Base-by-base conservation (phyloP, 2,113 vertebrate species). In the Limanda limanda region DNA sequence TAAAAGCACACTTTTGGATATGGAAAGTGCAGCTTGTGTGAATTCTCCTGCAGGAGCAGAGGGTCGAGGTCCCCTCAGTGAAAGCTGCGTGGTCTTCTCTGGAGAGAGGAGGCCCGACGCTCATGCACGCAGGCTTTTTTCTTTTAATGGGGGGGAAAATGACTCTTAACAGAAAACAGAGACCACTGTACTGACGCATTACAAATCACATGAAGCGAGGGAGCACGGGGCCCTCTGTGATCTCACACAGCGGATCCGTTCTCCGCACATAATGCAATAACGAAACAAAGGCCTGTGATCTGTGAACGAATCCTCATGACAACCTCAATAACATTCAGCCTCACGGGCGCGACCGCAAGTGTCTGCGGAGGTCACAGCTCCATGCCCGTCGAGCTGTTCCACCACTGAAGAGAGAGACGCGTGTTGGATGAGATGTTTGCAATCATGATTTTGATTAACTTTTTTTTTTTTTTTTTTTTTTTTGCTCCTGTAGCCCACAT, bases 81-180 rank as follows among this genome's bases (percentile, higher is more conserved):
- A n/a, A 55, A 65, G 72, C 73, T 68, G 73, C 75, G 40, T 71
- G 81, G 3, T 24, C 21, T 25, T 25, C 64, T 86, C 68, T 68
- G 68, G 76, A 42, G 40, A 42, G 40, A 3, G 78, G 84, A 79
- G 76, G 66, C 37, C 67, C 64, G 72, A 71, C 71, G 83, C 88
- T 76, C 47, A 51, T 51, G 20, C 51, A 18, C 51, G 6, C 80
- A 65, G 71, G 75, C 81, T 86, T 24, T 63, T 31, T 31, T 7
- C 6, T 31, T 31, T 88, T 91, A 92, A 63, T 91, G 76, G 82
- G 76, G 76, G 81, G 75, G 83, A 85, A 90, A 94, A 93, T 93
- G 90, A 93, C 87, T 80, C 87, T 51, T 94, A 94, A 94, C 88
- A 83, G 71, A 93, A 94, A 93, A 85, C 93, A 94, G 92, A 92